Conservation (phyloP, 2,888 invertebrate species). For the Tipula lateralis region DNA sequence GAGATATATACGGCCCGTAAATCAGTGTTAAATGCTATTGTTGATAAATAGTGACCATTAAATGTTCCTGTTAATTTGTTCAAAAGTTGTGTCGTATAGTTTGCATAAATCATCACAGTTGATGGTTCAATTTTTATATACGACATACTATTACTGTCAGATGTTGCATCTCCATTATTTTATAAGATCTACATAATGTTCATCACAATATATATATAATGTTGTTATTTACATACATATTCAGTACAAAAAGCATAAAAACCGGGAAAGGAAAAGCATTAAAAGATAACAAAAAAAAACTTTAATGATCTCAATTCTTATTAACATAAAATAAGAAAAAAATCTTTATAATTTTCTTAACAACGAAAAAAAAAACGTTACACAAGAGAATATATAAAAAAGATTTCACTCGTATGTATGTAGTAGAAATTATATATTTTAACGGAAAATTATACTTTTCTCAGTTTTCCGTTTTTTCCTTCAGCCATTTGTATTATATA, state of each 20-base stretch:
- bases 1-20: no score
- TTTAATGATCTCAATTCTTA: constrained; percentile 24
- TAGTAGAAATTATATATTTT: background rate
- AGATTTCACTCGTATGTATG: background rate
- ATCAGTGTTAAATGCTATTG: no score
- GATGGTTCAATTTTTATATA: background rate
- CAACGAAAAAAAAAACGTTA: background rate
- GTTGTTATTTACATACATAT: background rate
- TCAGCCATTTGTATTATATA: background rate
- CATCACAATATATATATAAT: background rate
- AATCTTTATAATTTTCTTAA: background rate
- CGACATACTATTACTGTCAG: background rate
- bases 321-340: background rate
- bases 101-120: no score
- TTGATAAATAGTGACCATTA: no score
- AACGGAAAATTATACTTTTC: background rate
- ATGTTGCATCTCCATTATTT: background rate
- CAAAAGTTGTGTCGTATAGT: no score
- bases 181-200: constrained; percentile 15
- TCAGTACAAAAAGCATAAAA: background rate
- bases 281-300: background rate
- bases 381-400: background rate
- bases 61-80: no score
- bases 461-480: background rate
- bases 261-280: background rate